A percentile compares a stretch with the other conserved stretches of the same genome.
These are phyloP conservation scores for Scaptomyza hsui DNA, from an alignment of 1,140 invertebrate genomes.

Conservation along the genomic window DNA sequence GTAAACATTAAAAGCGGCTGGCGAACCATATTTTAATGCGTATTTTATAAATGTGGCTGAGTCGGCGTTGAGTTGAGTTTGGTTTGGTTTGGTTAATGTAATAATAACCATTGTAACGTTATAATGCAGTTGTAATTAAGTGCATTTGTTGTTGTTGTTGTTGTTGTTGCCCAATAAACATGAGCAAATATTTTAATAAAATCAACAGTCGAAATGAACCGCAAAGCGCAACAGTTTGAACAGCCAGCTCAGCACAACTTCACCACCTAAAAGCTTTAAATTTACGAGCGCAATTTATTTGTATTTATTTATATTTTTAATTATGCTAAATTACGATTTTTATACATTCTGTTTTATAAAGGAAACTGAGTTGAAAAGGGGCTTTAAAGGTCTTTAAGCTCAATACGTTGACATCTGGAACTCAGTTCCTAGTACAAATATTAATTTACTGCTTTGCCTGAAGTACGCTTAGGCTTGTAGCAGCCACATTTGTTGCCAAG, in stretches of 20 bases:
- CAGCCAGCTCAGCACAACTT: slow-evolving; percentile 8
- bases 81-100: slow-evolving; percentile 44
- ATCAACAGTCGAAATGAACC: slow-evolving; percentile 31
- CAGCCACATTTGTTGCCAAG: not conserved
- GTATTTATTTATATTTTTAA: slow-evolving; percentile 20
- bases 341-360: not conserved
- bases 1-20: slow-evolving; percentile 24
- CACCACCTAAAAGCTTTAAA: slow-evolving; percentile 12
- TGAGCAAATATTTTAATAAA: slow-evolving; percentile 34
- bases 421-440: not conserved
- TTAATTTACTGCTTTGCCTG: too few species aligned
- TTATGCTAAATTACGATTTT: slow-evolving; percentile 15
- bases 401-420: too few species aligned
- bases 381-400: not conserved
- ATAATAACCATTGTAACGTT: slow-evolving; percentile 44
- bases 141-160: slow-evolving; percentile 20
- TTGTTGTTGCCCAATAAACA: slow-evolving; percentile 22
- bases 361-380: not conserved
- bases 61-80: not conserved
- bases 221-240: slow-evolving; percentile 21
- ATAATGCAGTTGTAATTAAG: slow-evolving; percentile 56
- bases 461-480: too few species aligned
- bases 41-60: slow-evolving; percentile 37
- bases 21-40: slow-evolving; percentile 43
- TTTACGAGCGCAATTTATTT: slow-evolving; percentile 11